These are phyloP conservation scores for Thumatha senex DNA, from an alignment of 2,888 invertebrate genomes.

Conservation along the genomic window DNA sequence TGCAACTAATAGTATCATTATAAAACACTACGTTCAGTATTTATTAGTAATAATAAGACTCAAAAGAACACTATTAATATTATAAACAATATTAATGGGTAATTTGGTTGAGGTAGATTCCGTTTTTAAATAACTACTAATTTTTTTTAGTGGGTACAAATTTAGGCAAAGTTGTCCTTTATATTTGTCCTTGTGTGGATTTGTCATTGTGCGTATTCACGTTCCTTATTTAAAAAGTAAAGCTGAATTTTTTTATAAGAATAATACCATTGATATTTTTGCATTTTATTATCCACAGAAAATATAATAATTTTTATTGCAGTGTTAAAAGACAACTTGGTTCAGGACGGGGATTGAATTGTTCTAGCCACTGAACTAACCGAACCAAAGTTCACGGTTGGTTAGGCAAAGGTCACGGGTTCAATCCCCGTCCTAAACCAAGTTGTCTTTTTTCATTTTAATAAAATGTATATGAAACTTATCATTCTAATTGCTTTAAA, in stretches of 20 bases:
- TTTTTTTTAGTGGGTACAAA: conserved; percentile 42
- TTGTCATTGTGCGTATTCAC: neutral
- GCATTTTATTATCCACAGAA: no score
- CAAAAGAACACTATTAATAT: conserved; percentile 72
- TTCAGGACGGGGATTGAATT: no score
- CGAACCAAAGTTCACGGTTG: no score
- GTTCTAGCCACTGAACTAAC: no score
- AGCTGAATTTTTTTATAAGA: neutral
- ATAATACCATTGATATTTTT: no score
- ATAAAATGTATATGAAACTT: no score
- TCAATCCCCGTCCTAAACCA: no score
- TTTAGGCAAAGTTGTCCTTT: conserved; percentile 2
- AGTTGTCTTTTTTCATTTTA: no score
- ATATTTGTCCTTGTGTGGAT: neutral
- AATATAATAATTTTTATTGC: no score
- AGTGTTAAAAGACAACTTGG: no score
- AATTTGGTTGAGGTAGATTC: conserved; percentile 82
- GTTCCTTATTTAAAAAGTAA: neutral
- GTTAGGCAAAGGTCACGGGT: no score
- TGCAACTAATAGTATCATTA: conserved; percentile 74
- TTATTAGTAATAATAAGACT: conserved; percentile 77
- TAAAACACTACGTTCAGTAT: conserved; percentile 77
- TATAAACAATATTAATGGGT: conserved; percentile 79
- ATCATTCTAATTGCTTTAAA: no score
- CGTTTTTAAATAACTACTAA: conserved; percentile 57